phyloP scores from a whole-genome alignment of 1,140 invertebrate species.

The Lysiphlebus fabarum region DNA sequence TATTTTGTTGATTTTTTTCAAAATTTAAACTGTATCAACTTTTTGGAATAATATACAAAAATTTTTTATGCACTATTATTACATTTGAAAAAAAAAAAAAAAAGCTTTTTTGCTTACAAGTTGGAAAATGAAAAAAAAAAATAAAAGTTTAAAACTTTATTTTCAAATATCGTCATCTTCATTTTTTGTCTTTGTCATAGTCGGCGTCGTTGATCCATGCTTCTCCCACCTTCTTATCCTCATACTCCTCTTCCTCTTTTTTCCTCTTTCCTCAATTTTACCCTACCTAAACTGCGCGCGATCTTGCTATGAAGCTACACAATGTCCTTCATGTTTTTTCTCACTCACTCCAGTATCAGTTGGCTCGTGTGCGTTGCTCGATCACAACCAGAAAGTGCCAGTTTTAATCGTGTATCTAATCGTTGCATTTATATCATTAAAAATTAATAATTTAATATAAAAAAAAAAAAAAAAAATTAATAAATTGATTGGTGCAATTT shows the following conservation, averaged over 20 bases:
- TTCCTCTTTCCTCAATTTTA: constrained; percentile 2
- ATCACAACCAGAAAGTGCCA: constrained; percentile 49
- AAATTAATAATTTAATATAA: constrained; percentile 9
- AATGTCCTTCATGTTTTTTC: constrained; percentile 11
- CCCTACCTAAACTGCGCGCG: constrained; percentile 9
- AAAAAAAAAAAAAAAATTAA: constrained; percentile 8
- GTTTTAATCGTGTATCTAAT: constrained; percentile 40
- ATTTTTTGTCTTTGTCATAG: constrained; percentile 12
- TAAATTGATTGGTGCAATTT: background rate
- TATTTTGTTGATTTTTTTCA: too few species aligned
- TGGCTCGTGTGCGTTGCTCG: constrained; percentile 27
- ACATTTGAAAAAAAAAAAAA: too few species aligned
- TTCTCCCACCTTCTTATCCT: constrained; percentile 19
- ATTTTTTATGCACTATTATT: too few species aligned
- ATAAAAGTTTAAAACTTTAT: background rate
- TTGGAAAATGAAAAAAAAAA: too few species aligned
- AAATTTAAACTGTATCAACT: too few species aligned
- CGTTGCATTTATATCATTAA: constrained; percentile 23
- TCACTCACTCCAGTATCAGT: constrained; percentile 27
- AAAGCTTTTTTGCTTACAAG: too few species aligned
- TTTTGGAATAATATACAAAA: too few species aligned
- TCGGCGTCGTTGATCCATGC: constrained; percentile 16
- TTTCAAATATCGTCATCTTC: constrained; percentile 2
- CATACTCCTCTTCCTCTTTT: constrained; percentile 1
- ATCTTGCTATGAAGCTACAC: constrained; percentile 9